Percentiles rank a stretch among this genome's conserved stretches.
phyloP scores from a whole-genome alignment of 2,888 invertebrate genomes.

The Agriopis marginaria region DNA sequence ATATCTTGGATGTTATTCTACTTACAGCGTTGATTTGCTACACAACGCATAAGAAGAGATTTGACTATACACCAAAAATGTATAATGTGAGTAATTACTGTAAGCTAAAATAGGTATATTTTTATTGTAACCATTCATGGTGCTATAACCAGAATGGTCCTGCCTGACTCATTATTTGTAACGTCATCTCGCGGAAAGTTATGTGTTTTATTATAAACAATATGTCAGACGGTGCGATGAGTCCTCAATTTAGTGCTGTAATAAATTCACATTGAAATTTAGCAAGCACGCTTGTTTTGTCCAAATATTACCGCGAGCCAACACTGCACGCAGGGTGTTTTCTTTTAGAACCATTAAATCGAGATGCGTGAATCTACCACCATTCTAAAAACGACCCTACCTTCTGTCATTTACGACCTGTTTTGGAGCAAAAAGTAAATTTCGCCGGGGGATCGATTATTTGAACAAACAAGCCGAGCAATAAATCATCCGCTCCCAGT shows the following conservation, averaged over 20 bases:
- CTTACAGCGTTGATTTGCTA: background rate
- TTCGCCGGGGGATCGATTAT: slow-evolving; percentile 79
- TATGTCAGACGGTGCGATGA: slow-evolving; percentile 53
- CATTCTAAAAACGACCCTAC: slow-evolving; percentile 54
- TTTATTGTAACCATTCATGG: slow-evolving; percentile 16
- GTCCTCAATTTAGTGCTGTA: slow-evolving; percentile 65
- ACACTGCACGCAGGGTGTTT: slow-evolving; percentile 69
- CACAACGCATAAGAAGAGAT: background rate
- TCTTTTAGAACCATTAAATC: slow-evolving; percentile 74
- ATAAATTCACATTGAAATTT: slow-evolving; percentile 73
- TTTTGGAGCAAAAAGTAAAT: slow-evolving; percentile 54
- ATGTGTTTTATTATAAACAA: slow-evolving; percentile 52
- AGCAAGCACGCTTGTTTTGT: slow-evolving; percentile 67
- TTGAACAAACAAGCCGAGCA: slow-evolving; percentile 81
- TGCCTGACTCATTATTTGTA: slow-evolving; percentile 38
- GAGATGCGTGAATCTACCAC: slow-evolving; percentile 60
- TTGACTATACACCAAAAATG: background rate
- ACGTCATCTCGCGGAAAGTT: slow-evolving; percentile 36
- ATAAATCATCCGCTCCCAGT: slow-evolving; percentile 83
- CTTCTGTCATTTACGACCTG: slow-evolving; percentile 47
- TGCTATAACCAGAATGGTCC: slow-evolving; percentile 5
- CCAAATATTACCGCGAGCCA: slow-evolving; percentile 73
- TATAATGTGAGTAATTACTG: background rate
- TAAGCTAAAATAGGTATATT: background rate
- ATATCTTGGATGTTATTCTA: background rate